Percentiles rank a stretch among this genome's conserved stretches.
Conservation (phyloP, 1,140 invertebrate genomes). For the Drosophila sucinea region DNA sequence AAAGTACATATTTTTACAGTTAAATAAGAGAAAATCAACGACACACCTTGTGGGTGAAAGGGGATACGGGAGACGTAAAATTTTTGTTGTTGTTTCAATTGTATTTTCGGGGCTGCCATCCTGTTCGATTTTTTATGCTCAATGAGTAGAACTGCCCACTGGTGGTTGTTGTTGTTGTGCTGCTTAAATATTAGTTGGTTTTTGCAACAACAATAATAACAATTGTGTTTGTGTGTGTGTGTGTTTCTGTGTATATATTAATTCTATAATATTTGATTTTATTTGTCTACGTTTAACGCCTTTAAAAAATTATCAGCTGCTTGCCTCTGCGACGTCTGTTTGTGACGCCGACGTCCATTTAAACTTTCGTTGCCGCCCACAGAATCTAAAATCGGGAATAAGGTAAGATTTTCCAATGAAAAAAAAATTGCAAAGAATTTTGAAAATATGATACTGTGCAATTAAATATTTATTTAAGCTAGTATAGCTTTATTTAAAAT, state of each 20-base stretch:
- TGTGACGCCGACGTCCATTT: constrained; percentile 23
- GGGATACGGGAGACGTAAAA: neutral
- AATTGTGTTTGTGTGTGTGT: neutral
- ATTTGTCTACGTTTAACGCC: constrained; percentile 31
- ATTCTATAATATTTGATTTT: constrained; percentile 38
- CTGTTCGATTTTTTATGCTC: constrained; percentile 58
- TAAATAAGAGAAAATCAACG: constrained; percentile 23
- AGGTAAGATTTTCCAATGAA: constrained; percentile 30
- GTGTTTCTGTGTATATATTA: constrained; percentile 3
- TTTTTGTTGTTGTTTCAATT: constrained; percentile 18
- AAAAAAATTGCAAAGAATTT: neutral
- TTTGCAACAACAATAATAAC: constrained; percentile 24
- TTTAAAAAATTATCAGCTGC: constrained; percentile 43
- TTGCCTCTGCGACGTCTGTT: constrained; percentile 19
- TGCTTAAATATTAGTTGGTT: neutral
- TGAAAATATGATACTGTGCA: too few species aligned
- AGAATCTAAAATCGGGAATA: neutral
- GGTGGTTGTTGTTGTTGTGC: constrained; percentile 18
- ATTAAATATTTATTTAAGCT: too few species aligned
- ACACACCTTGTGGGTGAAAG: constrained; percentile 47
- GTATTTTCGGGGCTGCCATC: constrained; percentile 52
- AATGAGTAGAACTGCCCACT: constrained; percentile 27
- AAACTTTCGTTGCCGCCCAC: constrained; percentile 22
- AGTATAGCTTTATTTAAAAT: too few species aligned
- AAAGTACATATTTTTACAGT: constrained; percentile 1